Base-by-base conservation (phyloP, 2,797 vertebrate species). In the Apogon talboti region DNA sequence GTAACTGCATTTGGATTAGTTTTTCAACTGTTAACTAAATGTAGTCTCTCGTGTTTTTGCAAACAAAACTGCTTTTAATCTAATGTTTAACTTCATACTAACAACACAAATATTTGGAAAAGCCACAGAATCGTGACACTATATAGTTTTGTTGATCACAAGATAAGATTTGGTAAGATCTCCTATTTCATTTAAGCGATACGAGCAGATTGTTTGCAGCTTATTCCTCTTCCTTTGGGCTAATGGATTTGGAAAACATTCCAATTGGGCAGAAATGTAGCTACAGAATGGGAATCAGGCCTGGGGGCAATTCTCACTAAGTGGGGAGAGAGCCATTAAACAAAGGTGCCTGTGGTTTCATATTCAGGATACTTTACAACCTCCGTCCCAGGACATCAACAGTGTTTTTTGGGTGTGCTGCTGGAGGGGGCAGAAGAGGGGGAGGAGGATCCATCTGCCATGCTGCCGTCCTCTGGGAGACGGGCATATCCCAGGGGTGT, bases 391-490 rank as follows among this genome's bases (percentile, higher is more conserved):
- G 87, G 90, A 92, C 87, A 87, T 93, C 88, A 88, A 87, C 91
- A 88, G 85, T 90, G 91, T 91, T 92, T 43, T 89, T 92, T 89
- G 89, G 91, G 84, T 91, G 86, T 87, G 89, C 82, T 74, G 89
- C 83, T 77, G 72, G 83, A 79, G 66, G 84, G 82, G 69, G 85
- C 61, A 73, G 43, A 54, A 37, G 59, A 55, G 71, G 78, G 81
- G 84, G 89, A 80, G 87, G 89, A 78, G 90, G 87, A 74, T 90
- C 93, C 94, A 94, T 94, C 94, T 95, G 93, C 92, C 92, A 92
- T 57, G 89, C 88, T 91, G 88, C 81, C 69, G 83, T 93, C 93
- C 92, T 92, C 76, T 58, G 94, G 92, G 93, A 93, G 82, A 89
- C 73, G 78, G 89, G 87, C 84, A 91, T 91, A 89, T 93, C 92